phyloP scores from a whole-genome alignment of 1,140 invertebrate species.

The Macrobrachium nipponense region DNA sequence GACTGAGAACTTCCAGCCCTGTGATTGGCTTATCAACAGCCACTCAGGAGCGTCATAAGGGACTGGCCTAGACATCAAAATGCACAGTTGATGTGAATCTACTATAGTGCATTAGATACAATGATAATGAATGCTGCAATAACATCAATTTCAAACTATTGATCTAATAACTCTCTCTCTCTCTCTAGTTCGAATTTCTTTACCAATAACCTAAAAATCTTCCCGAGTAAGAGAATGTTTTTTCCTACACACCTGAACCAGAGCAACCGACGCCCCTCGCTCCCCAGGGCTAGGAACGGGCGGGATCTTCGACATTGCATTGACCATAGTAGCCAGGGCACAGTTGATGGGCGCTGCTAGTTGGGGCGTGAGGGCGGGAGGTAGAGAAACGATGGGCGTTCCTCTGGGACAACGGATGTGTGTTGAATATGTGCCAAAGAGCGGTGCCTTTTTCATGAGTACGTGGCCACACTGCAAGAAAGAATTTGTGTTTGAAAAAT shows the following conservation, averaged over 20 bases:
- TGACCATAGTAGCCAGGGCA: slow-evolving; percentile 54
- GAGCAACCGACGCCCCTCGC: slow-evolving; percentile 22
- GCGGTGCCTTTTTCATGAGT: slow-evolving; percentile 6
- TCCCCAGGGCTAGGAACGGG: slow-evolving; percentile 18
- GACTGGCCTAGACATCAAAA: no score
- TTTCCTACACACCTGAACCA: slow-evolving; percentile 36
- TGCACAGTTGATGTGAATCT: no score
- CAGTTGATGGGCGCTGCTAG: slow-evolving; percentile 58
- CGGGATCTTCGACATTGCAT: slow-evolving; percentile 47
- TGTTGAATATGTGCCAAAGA: slow-evolving; percentile 55
- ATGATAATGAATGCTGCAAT: no score
- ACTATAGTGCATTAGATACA: no score
- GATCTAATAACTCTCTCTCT: neutral
- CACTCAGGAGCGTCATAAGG: no score
- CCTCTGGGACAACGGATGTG: slow-evolving; percentile 41
- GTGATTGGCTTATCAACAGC: no score
- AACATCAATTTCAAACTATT: neutral
- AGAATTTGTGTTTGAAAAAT: neutral
- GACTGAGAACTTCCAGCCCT: no score
- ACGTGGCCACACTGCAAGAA: slow-evolving; percentile 41
- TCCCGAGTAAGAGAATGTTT: neutral
- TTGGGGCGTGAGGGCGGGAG: slow-evolving; percentile 38
- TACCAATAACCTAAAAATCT: neutral
- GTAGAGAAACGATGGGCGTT: slow-evolving; percentile 41
- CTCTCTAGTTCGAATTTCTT: neutral